phyloP scores from a whole-genome alignment of 2,888 invertebrate genomes.

The Cheilosia soror region DNA sequence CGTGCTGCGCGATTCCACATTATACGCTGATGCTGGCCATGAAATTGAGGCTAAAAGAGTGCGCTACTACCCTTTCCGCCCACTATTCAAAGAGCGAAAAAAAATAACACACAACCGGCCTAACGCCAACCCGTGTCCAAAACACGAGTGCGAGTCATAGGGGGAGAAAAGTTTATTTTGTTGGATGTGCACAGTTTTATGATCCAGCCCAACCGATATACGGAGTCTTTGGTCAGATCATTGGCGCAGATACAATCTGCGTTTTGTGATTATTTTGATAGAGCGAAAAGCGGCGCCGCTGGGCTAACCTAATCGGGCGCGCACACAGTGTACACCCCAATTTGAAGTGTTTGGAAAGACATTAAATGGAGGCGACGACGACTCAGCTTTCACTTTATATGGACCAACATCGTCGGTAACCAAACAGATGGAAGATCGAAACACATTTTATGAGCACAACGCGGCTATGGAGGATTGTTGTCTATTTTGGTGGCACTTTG shows the following conservation, averaged over 20 bases:
- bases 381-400: neutral
- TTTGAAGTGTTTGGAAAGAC: conserved; percentile 63
- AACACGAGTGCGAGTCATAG: neutral
- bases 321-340: conserved; percentile 32
- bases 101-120: conserved; percentile 1
- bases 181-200: conserved; percentile 54
- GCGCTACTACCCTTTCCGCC: conserved; percentile 57
- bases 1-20: conserved; percentile 4
- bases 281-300: conserved; percentile 66
- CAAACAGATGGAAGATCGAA: conserved; percentile 41
- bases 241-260: conserved; percentile 49
- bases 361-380: conserved; percentile 34
- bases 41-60: conserved; percentile 47
- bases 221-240: conserved; percentile 72
- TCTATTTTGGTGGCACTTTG: conserved; percentile 41
- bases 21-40: conserved; percentile 29
- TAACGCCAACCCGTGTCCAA: conserved; percentile 14
- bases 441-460: conserved; percentile 22
- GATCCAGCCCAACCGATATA: conserved; percentile 69
- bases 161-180: conserved; percentile 37
- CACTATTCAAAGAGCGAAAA: conserved; percentile 51
- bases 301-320: conserved; percentile 47
- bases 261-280: conserved; percentile 60
- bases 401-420: neutral
- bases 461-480: conserved; percentile 7